phyloP scores from a whole-genome alignment of 2,113 vertebrate species.

The Nibea albiflora region DNA sequence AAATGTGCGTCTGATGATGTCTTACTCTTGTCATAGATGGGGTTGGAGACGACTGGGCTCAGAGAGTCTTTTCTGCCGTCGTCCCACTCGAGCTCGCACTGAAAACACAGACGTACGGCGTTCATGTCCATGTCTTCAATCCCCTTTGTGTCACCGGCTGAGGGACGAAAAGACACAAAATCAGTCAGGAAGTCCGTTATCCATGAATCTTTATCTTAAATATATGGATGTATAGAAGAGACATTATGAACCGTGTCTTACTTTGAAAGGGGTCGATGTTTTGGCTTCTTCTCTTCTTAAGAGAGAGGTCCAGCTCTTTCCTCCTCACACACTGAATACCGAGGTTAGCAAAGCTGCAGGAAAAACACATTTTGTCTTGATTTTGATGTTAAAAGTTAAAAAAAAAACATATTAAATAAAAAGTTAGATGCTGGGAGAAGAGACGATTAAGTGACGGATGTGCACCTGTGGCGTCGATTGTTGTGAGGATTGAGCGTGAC shows the following conservation, averaged over 20 bases:
- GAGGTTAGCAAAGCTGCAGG: constrained; percentile 90
- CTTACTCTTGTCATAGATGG: constrained; percentile 96
- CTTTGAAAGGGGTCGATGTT: constrained; percentile 94
- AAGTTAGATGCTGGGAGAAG: background rate
- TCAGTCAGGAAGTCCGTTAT: background rate
- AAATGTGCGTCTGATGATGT: background rate
- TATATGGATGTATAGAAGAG: background rate
- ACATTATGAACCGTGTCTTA: constrained; percentile 63
- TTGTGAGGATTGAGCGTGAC: constrained; percentile 86
- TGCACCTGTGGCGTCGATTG: constrained; percentile 88
- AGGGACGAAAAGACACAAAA: constrained; percentile 3
- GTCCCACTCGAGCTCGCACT: constrained; percentile 87
- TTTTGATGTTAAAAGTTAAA: background rate
- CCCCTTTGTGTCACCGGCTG: constrained; percentile 91
- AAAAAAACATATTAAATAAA: background rate
- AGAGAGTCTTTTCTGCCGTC: constrained; percentile 82
- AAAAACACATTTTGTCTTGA: constrained; percentile 4
- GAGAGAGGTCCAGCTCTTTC: constrained; percentile 91
- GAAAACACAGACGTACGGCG: constrained; percentile 93
- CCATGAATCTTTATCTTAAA: no score
- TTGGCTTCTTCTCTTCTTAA: constrained; percentile 88
- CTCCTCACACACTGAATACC: constrained; percentile 95
- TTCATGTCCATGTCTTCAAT: constrained; percentile 98
- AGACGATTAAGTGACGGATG: background rate
- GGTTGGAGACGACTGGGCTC: constrained; percentile 89